Base-by-base conservation (phyloP, 2,797 vertebrate species). In the Harpagifer antarcticus region DNA sequence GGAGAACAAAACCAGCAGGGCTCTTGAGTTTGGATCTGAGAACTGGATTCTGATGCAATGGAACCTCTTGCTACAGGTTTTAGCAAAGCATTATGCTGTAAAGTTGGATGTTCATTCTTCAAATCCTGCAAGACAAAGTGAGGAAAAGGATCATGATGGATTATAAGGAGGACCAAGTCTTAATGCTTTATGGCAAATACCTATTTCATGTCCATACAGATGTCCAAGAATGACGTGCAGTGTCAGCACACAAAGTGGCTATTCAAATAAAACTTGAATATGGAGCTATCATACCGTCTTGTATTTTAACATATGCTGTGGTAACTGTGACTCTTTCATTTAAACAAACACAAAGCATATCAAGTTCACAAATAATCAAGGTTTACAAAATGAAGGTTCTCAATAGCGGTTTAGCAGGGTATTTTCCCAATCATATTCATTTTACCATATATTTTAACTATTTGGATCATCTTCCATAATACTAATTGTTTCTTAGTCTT, bases 1-100 rank as follows among this genome's bases (percentile, higher is more conserved):
- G 90, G 60, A 64, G 91, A 93, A 72, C 78, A 68, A 48, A 58
- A 79, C 17, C 68, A 62, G 60, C 57, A 87, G 5, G 37, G 0
- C 15, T 68, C 43, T 9, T 86, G 55, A 86, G 54, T 42, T 23
- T 48, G 13, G 19, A 56, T 48, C 2, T 17, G 13, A 72, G 27
- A 43, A 55, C 53, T 3, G 23, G 31, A 20, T 16, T 59, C 15
- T 44, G 44, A 19, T 37, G 16, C 17, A 31, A 62, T 5, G 13
- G 33, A 72, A 33, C 17, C 4, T 72, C 7, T 33, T 52, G 33
- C 9, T 27, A 5, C 12, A 17, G 27, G 27, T 27, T 27, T 40
- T 7, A 47, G 5, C 49, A 61, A 12, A 55, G 14, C 4, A 2
- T 11, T 37, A 53, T 3, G 4, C 15, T 45, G 5, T 15, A 27